These are phyloP conservation scores for Tursiops truncatus DNA, from an alignment of 2,113 vertebrate genomes.

Conservation along the genomic window DNA sequence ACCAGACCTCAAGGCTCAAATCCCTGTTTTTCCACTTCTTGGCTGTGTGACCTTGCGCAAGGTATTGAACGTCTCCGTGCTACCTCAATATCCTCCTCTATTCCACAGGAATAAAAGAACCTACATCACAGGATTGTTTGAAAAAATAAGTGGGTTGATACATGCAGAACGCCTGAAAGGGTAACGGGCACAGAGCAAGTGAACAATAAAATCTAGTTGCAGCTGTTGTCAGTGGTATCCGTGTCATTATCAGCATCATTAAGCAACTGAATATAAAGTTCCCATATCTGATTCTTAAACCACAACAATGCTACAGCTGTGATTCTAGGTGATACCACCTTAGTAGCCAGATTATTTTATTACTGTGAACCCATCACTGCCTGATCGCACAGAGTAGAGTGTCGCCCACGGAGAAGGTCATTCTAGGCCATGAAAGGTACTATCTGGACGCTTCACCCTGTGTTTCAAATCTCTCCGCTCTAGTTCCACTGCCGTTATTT, in stretches of 20 bases:
- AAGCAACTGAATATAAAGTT: background rate
- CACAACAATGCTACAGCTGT: background rate
- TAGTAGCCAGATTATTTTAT: background rate
- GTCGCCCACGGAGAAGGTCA: background rate
- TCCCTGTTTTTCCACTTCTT: background rate
- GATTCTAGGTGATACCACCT: background rate
- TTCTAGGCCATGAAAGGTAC: background rate
- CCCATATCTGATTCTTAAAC: background rate
- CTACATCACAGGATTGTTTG: background rate
- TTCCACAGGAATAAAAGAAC: background rate
- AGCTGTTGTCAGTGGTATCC: background rate
- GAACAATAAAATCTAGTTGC: background rate
- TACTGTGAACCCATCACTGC: background rate
- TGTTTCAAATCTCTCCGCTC: background rate
- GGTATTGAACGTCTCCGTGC: background rate
- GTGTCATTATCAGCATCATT: background rate
- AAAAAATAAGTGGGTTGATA: background rate
- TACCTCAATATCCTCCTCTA: background rate
- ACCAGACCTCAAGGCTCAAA: background rate
- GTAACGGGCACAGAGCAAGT: background rate
- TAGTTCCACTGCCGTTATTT: background rate
- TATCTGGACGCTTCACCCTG: background rate
- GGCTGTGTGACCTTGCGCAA: background rate
- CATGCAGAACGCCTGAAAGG: background rate
- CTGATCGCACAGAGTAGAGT: background rate